Conservation (phyloP, 2,888 invertebrate genomes). For the Homarus gammarus region DNA sequence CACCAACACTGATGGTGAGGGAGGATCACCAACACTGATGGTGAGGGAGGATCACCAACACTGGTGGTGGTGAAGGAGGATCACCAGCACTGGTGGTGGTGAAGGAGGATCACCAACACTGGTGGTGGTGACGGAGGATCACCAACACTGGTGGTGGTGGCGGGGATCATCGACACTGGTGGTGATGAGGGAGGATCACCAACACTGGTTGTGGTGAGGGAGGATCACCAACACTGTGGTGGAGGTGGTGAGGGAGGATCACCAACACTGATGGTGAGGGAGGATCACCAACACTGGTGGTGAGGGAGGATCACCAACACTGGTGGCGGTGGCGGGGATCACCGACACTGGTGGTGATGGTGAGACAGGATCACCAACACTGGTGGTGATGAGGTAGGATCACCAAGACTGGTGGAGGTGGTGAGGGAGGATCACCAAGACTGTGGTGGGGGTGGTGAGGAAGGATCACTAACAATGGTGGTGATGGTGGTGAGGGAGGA, state of each 20-base stretch:
- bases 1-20: background rate
- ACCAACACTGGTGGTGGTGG: background rate
- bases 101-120: background rate
- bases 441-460: background rate
- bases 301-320: no score
- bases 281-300: no score
- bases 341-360: no score
- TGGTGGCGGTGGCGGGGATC: background rate
- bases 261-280: no score
- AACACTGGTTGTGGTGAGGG: background rate
- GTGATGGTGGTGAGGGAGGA: background rate
- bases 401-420: no score
- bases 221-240: background rate
- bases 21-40: background rate
- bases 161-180: background rate
- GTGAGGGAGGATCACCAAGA: background rate
- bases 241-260: background rate
- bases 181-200: background rate
- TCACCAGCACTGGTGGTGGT: background rate
- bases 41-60: background rate
- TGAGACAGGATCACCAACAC: no score
- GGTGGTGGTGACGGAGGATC: background rate
- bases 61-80: background rate
- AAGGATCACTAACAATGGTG: no score
- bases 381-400: no score